Base-by-base conservation (phyloP, 1,140 invertebrate species). In the Pseudomyrmex gracilis region DNA sequence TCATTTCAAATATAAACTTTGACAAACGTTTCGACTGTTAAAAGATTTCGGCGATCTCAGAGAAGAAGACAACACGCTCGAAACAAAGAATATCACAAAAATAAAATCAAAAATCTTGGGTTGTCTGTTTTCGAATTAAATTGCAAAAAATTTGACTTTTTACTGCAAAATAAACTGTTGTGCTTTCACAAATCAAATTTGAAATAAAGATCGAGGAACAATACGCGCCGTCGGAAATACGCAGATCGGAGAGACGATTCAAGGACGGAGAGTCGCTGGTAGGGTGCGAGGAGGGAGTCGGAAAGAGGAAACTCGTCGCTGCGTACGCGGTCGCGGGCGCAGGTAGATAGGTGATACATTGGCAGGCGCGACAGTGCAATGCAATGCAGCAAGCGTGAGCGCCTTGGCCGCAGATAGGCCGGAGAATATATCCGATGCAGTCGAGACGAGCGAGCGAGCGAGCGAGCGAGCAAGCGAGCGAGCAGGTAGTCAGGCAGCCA, bases 311-410 rank as follows among this genome's bases (percentile, higher is more conserved):
- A 83, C 53, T 82, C 68, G 78, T 80, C 86, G 34, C 34, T 34
- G 85, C 83, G 82, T 66, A 78, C 60, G 45, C 71, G 43, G 66
- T 67, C 55, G 76, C 73, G 74, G 70, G 58, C 83, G 74, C 85
- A 84, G 86, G 86, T 87, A 83, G 85, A 87, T 87, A 74, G 85
- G 85, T 80, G 86, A 87, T 87, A 80, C 85, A 87, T 87, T 73
- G 84, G 78, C 84, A 76, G 57, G 49, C 47, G 70, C 76, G 49
- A 77, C 73, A 71, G 60, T 73, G 78, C 67, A 66, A 76, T 73
- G 83, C 67, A 58, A 57, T 73, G 85, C 67, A 86, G 67, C 85
- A 34, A 76, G 83, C 86, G 45, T 64, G 78, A 61, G 83, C 76
- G 74, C 78, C 85, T 85, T 78, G 84, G 88, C 68, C 61, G 83